A percentile compares a stretch with the other conserved stretches of the same genome.
phyloP scores from a whole-genome alignment of 2,113 vertebrate genomes.

The Rostratula benghalensis region DNA sequence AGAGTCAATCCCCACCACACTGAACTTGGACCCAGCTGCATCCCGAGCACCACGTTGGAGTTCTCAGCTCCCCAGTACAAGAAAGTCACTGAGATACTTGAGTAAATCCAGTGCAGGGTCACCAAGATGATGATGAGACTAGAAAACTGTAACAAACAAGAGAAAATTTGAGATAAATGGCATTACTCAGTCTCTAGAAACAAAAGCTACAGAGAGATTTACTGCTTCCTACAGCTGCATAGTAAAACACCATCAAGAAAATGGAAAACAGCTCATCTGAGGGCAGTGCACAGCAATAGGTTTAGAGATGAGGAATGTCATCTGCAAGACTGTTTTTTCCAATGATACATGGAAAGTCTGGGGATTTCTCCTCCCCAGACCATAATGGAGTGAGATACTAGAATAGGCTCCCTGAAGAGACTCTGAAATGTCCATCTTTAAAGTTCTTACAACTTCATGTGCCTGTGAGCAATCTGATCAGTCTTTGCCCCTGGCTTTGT shows the following conservation, averaged over 20 bases:
- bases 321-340: not conserved
- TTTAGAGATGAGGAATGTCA: not conserved
- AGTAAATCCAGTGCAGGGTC: not conserved
- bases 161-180: not conserved
- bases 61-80: too few relatives aligned
- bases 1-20: not conserved
- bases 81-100: not conserved
- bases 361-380: not conserved
- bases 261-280: not conserved
- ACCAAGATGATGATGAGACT: not conserved
- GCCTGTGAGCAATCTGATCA: not conserved
- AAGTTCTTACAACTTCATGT: not conserved
- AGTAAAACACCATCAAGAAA: not conserved
- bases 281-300: fast-evolving
- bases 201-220: not conserved
- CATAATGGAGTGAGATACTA: not conserved
- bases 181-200: not conserved
- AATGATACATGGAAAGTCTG: not conserved
- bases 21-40: not conserved
- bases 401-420: not conserved
- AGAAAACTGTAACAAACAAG: not conserved
- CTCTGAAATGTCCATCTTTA: not conserved
- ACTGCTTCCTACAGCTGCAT: not conserved
- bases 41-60: not conserved
- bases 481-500: not conserved